Base-by-base conservation (phyloP, 2,888 invertebrate species). In the Lepidocyrtoides sp. region DNA sequence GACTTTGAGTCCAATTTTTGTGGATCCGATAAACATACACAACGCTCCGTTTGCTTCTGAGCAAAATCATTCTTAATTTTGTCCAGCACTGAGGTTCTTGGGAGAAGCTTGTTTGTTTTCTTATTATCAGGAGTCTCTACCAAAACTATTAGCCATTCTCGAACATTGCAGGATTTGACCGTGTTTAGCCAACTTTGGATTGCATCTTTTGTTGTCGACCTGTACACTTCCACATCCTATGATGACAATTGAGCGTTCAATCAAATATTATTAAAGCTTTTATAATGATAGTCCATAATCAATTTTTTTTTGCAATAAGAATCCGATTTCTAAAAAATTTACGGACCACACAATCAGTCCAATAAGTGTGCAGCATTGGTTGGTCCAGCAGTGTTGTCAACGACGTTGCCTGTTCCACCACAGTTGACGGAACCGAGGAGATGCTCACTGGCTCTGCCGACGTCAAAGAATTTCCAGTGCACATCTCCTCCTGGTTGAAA, bases 51-150 rank as follows among this genome's bases (percentile, higher is more conserved):
- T 95, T 98, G 97, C 95, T 99, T 99, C 26, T 97, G 96, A 84
- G 98, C 98, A 96, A 99, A 99, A 95, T 99, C 99, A 94, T 97
- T 97, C 94, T 98, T 97, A 92, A 99, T 98, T 96, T 98, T 99
- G 95, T 99, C 99, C 94, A 98, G 96, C 26, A 99, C 99, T 1
- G 99, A 99, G 14, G 98, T 98, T 94, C 99, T 96, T 0, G 98
- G 98, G 85, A 99, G 95, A 17, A 99, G 95, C 95, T 99, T 99
- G 95, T 98, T 98, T 82, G 98, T 97, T 95, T 98, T 98, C 94
- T 98, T 97, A 94, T 97, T 97, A 95, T 99, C 99, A 95, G 98
- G 97, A 82, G 98, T 98, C 95, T 98, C 98, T 66, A 99, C 98
- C 93, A 98, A 96, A 60, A 99, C 97, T 95, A 99, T 97, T 96